Conservation (phyloP, 2,888 invertebrate species). For the Tenthredo mesomela region DNA sequence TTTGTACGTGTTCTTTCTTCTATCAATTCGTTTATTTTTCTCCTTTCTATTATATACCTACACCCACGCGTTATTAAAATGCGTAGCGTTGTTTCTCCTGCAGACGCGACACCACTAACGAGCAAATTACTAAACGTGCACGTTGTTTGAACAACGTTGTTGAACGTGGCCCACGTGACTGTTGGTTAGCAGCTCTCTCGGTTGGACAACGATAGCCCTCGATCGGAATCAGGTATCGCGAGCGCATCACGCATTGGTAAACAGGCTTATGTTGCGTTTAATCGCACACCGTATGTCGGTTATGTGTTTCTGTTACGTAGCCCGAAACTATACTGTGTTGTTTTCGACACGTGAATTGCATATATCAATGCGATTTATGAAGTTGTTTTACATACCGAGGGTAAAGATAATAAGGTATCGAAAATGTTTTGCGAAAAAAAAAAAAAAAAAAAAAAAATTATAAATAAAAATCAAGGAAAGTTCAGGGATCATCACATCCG, state of each 20-base stretch:
- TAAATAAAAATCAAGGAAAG: neutral
- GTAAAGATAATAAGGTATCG: neutral
- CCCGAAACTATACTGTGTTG: slow-evolving; percentile 27
- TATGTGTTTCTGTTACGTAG: slow-evolving; percentile 30
- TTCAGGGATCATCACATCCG: neutral
- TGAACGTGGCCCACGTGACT: slow-evolving; percentile 1
- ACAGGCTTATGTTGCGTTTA: slow-evolving; percentile 54
- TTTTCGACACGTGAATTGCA: slow-evolving; percentile 1
- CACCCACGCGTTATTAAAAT: slow-evolving; percentile 42
- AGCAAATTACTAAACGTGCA: slow-evolving; percentile 51
- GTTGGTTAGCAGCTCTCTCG: neutral
- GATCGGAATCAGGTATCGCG: slow-evolving; percentile 64
- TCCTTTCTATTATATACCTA: neutral
- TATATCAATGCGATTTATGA: neutral
- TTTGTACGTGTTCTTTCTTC: neutral
- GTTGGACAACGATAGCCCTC: slow-evolving; percentile 23
- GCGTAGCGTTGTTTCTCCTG: slow-evolving; percentile 31
- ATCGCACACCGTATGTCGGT: slow-evolving; percentile 43
- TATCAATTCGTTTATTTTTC: neutral
- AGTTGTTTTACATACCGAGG: neutral
- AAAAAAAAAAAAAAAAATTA: neutral
- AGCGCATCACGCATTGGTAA: slow-evolving; percentile 71
- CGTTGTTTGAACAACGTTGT: slow-evolving; percentile 43
- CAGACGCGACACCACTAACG: slow-evolving; percentile 46
- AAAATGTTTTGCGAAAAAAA: neutral